phyloP scores from a whole-genome alignment of 2,113 vertebrate species.

The Ceuthmochares aereus region DNA sequence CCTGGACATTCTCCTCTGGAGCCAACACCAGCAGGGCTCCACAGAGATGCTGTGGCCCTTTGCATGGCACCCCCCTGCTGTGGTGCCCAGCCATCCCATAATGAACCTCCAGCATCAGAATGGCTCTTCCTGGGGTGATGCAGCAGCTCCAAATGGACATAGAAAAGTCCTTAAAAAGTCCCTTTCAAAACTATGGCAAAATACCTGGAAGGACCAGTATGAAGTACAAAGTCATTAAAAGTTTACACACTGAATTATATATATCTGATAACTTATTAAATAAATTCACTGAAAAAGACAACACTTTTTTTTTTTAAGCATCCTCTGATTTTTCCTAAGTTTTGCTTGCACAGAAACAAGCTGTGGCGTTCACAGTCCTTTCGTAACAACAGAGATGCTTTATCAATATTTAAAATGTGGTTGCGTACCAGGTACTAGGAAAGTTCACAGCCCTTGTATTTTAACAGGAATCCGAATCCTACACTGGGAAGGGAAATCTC shows the following conservation, averaged over 20 bases:
- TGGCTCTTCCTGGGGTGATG: neutral
- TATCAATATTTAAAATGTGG: neutral
- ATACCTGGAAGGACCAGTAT: constrained; percentile 32
- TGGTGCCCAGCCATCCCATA: neutral
- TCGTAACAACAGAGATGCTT: rapidly evolving
- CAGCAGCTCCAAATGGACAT: neutral
- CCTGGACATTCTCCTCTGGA: neutral
- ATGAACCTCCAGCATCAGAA: neutral
- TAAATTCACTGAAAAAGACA: constrained; percentile 1
- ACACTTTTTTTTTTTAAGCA: neutral
- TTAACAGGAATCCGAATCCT: neutral
- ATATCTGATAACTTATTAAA: constrained; percentile 12
- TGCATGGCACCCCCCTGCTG: neutral
- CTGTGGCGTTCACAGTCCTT: neutral
- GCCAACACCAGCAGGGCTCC: neutral
- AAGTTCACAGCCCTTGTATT: constrained; percentile 29
- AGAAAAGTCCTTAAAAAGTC: neutral
- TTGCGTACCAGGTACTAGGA: neutral
- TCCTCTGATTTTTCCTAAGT: neutral
- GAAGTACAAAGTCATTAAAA: constrained; percentile 59
- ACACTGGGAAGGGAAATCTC: neutral
- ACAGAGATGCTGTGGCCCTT: neutral
- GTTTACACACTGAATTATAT: constrained; percentile 5
- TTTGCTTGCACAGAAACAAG: neutral
- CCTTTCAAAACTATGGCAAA: constrained; percentile 13